A percentile compares a stretch with the other conserved stretches of the same genome.
Evolutionary conservation across 2,888 invertebrate genomes (phyloP).

Genomic region (Dendrolimus pini): DNA sequence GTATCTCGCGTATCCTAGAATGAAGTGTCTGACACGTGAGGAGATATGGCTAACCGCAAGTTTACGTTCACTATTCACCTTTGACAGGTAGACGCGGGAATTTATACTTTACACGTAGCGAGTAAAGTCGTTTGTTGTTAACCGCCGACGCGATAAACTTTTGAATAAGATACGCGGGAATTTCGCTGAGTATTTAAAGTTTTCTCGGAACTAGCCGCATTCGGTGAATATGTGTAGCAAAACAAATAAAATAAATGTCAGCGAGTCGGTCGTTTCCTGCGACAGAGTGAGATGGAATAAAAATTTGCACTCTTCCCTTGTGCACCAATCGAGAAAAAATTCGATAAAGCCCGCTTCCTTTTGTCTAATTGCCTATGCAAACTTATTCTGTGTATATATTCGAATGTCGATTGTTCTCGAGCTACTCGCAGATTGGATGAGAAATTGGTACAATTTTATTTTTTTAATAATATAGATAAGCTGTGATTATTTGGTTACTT

Average conservation of each 20-base stretch:
- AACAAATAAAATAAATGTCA: conserved; percentile 40
- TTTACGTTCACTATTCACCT: conserved; percentile 48
- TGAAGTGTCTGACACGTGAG: conserved; percentile 27
- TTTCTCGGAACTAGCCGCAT: conserved; percentile 21
- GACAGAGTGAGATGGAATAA: conserved; percentile 56
- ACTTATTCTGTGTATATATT: conserved; percentile 45
- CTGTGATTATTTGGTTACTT: too few relatives aligned
- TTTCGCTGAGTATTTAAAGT: conserved; percentile 24
- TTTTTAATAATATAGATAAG: too few relatives aligned
- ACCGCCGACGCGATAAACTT: conserved; percentile 33
- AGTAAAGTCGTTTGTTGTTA: conserved; percentile 29
- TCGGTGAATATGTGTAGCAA: conserved; percentile 20
- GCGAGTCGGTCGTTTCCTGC: conserved; percentile 34
- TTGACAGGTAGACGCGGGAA: conserved; percentile 35
- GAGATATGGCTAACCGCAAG: conserved; percentile 56
- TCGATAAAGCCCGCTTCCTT: conserved; percentile 70
- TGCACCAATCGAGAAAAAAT: conserved; percentile 71
- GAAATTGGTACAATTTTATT: too few relatives aligned
- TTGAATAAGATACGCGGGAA: conserved; percentile 36
- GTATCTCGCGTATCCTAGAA: conserved; percentile 27
- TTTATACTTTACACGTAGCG: conserved; percentile 27
- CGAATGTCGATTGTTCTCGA: background rate
- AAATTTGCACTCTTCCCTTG: conserved; percentile 64
- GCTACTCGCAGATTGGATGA: background rate
- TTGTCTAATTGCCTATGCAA: conserved; percentile 70